A percentile compares a stretch with the other conserved stretches of the same genome.
Conservation (phyloP, 1,140 invertebrate species). For the Orchesella cincta region DNA sequence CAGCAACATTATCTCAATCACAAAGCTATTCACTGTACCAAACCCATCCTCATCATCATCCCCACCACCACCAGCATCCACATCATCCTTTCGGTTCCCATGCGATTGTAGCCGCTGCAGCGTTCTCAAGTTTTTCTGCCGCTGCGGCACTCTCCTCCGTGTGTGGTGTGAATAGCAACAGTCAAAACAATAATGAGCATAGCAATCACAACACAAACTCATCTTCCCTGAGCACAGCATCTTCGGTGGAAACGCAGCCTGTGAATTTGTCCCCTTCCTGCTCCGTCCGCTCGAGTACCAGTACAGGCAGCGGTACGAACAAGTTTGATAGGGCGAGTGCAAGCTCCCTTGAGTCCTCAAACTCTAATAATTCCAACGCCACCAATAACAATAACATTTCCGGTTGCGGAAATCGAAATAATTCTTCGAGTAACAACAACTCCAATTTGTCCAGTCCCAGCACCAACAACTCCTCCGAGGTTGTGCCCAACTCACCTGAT, state of each 20-base stretch:
- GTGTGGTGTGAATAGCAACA: background rate
- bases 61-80: slow-evolving; percentile 27
- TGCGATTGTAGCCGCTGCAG: slow-evolving; percentile 24
- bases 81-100: background rate
- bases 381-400: slow-evolving; percentile 18
- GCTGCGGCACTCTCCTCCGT: slow-evolving; percentile 16
- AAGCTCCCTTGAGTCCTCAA: background rate
- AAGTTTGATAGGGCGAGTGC: background rate
- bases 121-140: slow-evolving; percentile 34
- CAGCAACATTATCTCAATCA: background rate
- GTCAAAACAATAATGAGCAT: background rate
- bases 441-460: background rate
- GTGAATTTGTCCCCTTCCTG: slow-evolving; percentile 26
- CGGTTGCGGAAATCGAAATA: background rate
- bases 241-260: slow-evolving; percentile 25
- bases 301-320: background rate
- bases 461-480: background rate
- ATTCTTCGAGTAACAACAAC: background rate
- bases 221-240: slow-evolving; percentile 5
- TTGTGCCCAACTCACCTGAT: background rate
- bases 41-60: background rate
- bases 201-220: slow-evolving; percentile 11
- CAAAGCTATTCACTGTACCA: background rate
- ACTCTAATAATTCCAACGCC: background rate
- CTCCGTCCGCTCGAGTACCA: background rate